A percentile compares a stretch with the other conserved stretches of the same genome.
phyloP scores from a whole-genome alignment of 1,140 invertebrate species.

The Lepidurus couesii region DNA sequence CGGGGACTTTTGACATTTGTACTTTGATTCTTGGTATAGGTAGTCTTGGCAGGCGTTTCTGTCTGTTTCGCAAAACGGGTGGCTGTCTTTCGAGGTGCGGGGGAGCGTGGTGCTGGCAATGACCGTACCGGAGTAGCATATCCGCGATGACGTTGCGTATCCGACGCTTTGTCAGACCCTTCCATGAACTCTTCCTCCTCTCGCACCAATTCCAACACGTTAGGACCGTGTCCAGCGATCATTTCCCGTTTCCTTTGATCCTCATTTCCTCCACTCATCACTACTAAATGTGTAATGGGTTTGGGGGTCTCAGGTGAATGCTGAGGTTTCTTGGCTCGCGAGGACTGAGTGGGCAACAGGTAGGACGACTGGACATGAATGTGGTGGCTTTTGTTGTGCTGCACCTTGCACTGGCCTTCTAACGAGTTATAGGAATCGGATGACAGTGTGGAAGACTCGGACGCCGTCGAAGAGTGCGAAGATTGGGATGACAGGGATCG shows the following conservation, averaged over 20 bases:
- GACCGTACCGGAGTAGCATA: not conserved
- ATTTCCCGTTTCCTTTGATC: not conserved
- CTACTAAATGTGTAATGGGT: not conserved
- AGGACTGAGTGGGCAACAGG: slow-evolving; percentile 19
- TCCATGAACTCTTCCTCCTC: slow-evolving; percentile 23
- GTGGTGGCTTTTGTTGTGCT: not conserved
- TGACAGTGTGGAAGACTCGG: slow-evolving; percentile 16
- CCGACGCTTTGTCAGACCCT: not conserved
- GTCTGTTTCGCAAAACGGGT: not conserved
- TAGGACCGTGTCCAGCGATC: not conserved
- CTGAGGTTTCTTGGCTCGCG: not conserved
- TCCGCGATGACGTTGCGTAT: not conserved
- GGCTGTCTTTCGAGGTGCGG: not conserved
- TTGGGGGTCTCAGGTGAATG: not conserved
- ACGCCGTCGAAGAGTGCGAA: slow-evolving; percentile 32
- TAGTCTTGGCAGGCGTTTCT: not conserved
- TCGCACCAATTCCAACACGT: not conserved
- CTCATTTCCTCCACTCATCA: not conserved
- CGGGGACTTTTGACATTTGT: not conserved
- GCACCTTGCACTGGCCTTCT: slow-evolving; percentile 1
- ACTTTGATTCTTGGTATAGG: not conserved
- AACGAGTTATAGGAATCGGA: not conserved
- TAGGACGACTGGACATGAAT: not conserved
- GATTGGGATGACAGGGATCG: slow-evolving; percentile 31
- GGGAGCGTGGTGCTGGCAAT: not conserved